These are phyloP conservation scores for crab-eating macaque (Macaca fascicularis) DNA, from an alignment of 2,113 vertebrate genomes.

Conservation along the genomic window DNA sequence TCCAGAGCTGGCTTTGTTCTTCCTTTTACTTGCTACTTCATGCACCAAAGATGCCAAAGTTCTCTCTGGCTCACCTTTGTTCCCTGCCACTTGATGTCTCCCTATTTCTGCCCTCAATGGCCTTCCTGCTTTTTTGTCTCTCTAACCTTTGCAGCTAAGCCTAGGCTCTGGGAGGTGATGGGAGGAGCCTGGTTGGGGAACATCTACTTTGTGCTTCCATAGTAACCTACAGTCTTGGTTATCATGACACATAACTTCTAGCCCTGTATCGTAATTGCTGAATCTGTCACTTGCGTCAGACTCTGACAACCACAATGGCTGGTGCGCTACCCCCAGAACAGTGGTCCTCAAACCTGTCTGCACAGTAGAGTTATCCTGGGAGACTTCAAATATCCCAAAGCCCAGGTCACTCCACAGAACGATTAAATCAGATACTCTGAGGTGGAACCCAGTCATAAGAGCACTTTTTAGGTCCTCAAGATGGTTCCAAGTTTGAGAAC, in stretches of 20 bases:
- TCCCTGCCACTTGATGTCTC: background rate
- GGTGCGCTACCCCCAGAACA: background rate
- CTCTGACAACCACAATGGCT: background rate
- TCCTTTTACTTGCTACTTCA: background rate
- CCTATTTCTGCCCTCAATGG: background rate
- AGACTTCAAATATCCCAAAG: background rate
- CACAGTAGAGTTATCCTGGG: background rate
- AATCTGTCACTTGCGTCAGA: background rate
- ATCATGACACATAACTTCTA: too few species aligned
- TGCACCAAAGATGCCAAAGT: background rate
- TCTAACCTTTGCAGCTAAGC: background rate
- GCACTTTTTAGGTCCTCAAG: background rate
- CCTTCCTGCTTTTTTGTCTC: background rate
- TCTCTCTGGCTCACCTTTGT: background rate
- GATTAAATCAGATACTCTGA: background rate
- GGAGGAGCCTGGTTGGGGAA: too few species aligned
- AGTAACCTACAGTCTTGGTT: background rate
- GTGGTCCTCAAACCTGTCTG: background rate
- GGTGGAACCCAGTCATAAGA: fast-evolving
- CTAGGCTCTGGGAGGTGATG: background rate
- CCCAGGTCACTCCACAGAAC: background rate
- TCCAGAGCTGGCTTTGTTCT: background rate
- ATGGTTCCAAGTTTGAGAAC: background rate
- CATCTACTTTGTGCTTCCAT: background rate
- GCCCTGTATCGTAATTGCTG: fast-evolving